Conservation (phyloP, 2,113 vertebrate genomes). For the Apodemus sylvaticus region DNA sequence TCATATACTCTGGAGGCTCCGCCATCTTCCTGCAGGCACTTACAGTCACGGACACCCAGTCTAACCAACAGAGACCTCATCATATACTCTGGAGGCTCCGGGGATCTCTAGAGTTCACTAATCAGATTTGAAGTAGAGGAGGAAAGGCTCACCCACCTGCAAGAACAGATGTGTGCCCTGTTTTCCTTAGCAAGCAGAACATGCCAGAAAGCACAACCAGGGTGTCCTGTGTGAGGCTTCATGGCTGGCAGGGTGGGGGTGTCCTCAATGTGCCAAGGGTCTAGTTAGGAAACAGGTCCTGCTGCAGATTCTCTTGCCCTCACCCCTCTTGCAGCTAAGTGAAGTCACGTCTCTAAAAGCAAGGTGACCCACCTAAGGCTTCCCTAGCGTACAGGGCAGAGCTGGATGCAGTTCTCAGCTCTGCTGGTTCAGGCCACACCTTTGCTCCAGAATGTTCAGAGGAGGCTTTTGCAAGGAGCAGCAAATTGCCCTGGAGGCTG, state of each 20-base stretch:
- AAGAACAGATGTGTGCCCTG: not conserved
- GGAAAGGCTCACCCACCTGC: not conserved
- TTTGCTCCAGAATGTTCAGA: not conserved
- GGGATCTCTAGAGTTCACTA: not conserved
- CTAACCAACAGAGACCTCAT: not conserved
- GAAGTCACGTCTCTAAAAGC: not conserved
- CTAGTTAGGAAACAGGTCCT: not conserved
- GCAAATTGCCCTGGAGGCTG: not conserved
- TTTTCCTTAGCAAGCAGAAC: not conserved
- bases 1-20: too few species aligned
- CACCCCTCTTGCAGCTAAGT: not conserved
- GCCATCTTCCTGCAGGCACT: too few species aligned
- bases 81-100: not conserved
- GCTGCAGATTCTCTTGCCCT: not conserved
- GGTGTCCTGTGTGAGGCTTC: not conserved
- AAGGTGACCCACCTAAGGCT: not conserved
- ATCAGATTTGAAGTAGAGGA: conserved; percentile 18
- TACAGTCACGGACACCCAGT: too few species aligned
- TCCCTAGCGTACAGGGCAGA: not conserved
- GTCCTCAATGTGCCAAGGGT: not conserved
- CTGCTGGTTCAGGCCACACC: not conserved
- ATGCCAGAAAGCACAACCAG: not conserved
- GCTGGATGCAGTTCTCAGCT: not conserved
- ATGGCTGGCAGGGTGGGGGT: not conserved
- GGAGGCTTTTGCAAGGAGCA: not conserved